phyloP scores from a whole-genome alignment of 2,113 vertebrate species.

The Menura novaehollandiae region DNA sequence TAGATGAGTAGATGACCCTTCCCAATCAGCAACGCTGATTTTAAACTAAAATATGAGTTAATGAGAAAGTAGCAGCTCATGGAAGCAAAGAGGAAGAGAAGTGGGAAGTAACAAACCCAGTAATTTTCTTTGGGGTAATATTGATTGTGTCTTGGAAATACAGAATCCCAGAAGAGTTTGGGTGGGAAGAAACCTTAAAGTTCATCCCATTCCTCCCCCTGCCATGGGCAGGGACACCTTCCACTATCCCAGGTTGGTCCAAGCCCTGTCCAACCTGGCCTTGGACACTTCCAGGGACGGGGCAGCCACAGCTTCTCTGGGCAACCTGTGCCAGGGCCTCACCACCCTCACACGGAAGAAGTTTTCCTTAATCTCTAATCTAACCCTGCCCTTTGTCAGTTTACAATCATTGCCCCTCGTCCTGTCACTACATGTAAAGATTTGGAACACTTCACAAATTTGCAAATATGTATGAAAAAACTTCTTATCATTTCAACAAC shows the following conservation, averaged over 20 bases:
- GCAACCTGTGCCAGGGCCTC: background rate
- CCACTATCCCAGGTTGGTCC: rapidly evolving
- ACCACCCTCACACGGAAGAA: rapidly evolving
- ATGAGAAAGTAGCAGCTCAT: background rate
- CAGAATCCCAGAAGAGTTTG: background rate
- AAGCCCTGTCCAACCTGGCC: rapidly evolving
- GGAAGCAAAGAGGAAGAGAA: background rate
- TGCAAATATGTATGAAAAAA: background rate
- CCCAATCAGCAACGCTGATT: background rate
- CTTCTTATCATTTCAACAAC: background rate
- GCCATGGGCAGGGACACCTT: background rate
- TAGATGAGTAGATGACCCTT: background rate
- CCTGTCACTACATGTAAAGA: background rate
- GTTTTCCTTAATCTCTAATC: background rate
- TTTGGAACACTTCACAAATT: rapidly evolving
- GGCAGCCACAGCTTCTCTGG: background rate
- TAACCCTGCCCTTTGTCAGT: background rate
- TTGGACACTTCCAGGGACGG: background rate
- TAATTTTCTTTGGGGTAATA: background rate
- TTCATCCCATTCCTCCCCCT: rapidly evolving
- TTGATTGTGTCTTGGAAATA: background rate
- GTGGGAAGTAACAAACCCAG: rapidly evolving
- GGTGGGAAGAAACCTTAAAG: background rate
- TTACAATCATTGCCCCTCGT: background rate
- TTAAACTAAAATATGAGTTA: background rate